phyloP scores from a whole-genome alignment of 2,888 invertebrate genomes.

The Drosophila colorata region DNA sequence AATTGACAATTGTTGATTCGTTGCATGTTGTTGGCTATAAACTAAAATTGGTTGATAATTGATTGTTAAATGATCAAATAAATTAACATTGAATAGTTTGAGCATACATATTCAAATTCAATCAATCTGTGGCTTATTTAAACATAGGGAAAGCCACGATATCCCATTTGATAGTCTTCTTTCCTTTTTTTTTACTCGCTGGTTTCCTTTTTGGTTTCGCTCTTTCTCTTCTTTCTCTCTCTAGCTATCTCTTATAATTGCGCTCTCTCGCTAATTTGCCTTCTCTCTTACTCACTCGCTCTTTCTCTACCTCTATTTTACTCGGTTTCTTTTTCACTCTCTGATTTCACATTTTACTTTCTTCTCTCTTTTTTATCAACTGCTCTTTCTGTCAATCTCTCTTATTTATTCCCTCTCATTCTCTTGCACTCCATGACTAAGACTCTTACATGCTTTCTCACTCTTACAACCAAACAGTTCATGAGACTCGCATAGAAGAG shows the following conservation, averaged over 20 bases:
- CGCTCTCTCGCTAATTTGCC: background rate
- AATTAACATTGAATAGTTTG: background rate
- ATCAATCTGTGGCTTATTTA: background rate
- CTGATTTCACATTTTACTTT: too few species aligned
- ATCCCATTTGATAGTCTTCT: too few species aligned
- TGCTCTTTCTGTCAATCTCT: too few species aligned
- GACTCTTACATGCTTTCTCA: too few species aligned
- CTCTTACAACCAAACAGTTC: too few species aligned
- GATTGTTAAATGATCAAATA: background rate
- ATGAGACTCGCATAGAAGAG: background rate
- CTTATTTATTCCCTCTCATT: background rate
- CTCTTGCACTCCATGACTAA: too few species aligned
- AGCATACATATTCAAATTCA: background rate
- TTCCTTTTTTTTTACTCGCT: too few species aligned
- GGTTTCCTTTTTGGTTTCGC: too few species aligned
- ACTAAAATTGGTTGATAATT: background rate
- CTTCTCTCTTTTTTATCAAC: background rate
- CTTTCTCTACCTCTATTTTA: background rate
- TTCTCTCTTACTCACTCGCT: background rate
- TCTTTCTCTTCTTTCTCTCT: background rate
- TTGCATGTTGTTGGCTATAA: slow-evolving; percentile 1
- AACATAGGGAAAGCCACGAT: too few species aligned
- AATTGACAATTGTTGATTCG: background rate
- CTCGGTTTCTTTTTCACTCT: too few species aligned
- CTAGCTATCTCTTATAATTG: background rate